Evolutionary conservation across 2,888 invertebrate species (phyloP), one percentile per base, ranked within the genome.

Genomic region (Lacanobia oleracea): DNA sequence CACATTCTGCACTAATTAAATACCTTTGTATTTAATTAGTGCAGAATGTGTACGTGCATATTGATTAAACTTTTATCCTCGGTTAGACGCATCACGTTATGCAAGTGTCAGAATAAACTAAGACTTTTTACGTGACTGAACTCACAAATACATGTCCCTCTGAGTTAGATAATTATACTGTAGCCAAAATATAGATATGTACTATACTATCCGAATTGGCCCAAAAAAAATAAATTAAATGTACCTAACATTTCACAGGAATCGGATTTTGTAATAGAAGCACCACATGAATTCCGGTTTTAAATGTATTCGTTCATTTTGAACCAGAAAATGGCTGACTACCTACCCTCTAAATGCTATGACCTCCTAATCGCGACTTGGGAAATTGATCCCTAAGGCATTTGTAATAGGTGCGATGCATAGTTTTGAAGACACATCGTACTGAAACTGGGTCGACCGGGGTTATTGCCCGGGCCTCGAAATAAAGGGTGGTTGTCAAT

Each of bases 401-500:
- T 23, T 59, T 2, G 51, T 16, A 50, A 77, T 87, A 87, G 64
- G 78, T 68, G 67, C 68, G 71, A 76, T 70, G 48, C n/a, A 67
- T 45, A 65, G 53, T 43, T 56, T 72, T 56, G 69, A 79, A 70
- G 75, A 74, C 60, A 68, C 75, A 65, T 67, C 37, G 69, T 59
- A 70, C 60, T 27, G 76, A 78, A 88, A 87, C 77, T 88, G 72
- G 88, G 88, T 88, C 88, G 68, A 56, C 65, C 50, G 85, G 85
- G 88, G 88, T 88, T 83, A 85, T 85, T 85, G 88, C 69, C 88
- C 87, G 86, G 79, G 86, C 79, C 78, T 76, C 86, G 77, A 86
- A 86, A 83, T 86, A 87, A 88, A 88, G 88, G 88, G 88, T 87
- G 86, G 81, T 79, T 83, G 83, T 84, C 86, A 82, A 87, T 86